Percentiles rank a stretch among this genome's conserved stretches.
Evolutionary conservation across 2,888 invertebrate species (phyloP).

Genomic region (Microctonus hyperodae): DNA sequence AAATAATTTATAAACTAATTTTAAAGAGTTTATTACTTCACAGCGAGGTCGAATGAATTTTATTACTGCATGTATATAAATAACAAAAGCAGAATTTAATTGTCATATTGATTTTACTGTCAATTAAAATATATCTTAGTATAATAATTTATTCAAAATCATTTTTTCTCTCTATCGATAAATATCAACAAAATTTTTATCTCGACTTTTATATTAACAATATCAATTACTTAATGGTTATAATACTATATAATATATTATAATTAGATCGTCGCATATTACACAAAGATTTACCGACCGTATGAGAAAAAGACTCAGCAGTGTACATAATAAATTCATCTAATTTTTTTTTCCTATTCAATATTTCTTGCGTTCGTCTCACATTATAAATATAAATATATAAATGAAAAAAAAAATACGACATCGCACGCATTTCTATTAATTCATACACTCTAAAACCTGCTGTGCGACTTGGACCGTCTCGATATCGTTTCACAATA

Average conservation of each 20-base stretch:
- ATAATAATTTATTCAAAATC: no score
- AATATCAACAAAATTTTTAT: no score
- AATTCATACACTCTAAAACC: background rate
- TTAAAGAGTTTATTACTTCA: background rate
- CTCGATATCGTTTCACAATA: slow-evolving; percentile 18
- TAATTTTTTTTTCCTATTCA: background rate
- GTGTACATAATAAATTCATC: background rate
- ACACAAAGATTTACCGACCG: slow-evolving; percentile 17
- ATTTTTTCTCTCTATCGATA: no score
- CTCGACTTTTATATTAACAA: no score
- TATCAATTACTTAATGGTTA: background rate
- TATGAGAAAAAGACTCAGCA: background rate
- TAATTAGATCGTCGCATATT: slow-evolving; percentile 19
- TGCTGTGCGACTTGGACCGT: slow-evolving; percentile 11
- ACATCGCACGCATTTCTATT: slow-evolving; percentile 14
- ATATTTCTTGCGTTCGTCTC: background rate
- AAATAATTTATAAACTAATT: background rate
- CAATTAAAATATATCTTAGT: no score
- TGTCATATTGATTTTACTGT: no score
- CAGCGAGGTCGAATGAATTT: background rate
- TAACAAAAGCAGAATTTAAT: background rate
- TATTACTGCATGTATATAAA: no score
- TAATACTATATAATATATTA: slow-evolving; percentile 3
- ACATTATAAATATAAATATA: background rate
- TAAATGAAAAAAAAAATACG: background rate